Evolutionary conservation across 2,888 invertebrate genomes (phyloP).

Genomic region (Ischnus inquisitorius): DNA sequence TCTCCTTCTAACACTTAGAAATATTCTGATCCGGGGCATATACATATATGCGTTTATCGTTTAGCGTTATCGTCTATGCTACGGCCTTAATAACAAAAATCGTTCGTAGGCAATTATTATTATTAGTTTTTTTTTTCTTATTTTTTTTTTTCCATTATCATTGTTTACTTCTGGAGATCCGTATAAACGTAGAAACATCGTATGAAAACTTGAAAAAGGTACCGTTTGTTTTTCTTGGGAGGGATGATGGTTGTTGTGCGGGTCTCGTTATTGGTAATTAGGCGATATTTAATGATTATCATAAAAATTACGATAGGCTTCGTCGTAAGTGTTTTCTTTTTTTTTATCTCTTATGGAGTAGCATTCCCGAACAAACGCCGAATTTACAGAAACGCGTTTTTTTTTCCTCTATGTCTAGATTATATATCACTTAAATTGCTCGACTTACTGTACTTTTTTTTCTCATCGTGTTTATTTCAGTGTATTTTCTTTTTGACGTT

Average conservation of each 20-base stretch:
- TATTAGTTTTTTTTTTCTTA: conserved; percentile 61
- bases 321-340: conserved; percentile 61
- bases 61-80: conserved; percentile 79
- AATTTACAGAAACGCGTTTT: conserved; percentile 82
- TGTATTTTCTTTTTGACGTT: conserved; percentile 56
- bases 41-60: conserved; percentile 75
- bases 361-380: conserved; percentile 80
- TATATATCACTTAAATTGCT: conserved; percentile 84
- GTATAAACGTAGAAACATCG: conserved; percentile 84
- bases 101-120: conserved; percentile 78
- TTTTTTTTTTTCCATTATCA: conserved; percentile 59
- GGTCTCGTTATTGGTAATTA: conserved; percentile 79
- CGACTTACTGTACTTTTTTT: conserved; percentile 80
- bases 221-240: conserved; percentile 73
- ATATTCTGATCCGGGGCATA: conserved; percentile 80
- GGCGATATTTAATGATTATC: conserved; percentile 83
- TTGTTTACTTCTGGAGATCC: conserved; percentile 81
- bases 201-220: conserved; percentile 84
- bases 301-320: conserved; percentile 79
- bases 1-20: conserved; percentile 79
- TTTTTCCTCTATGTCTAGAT: conserved; percentile 81
- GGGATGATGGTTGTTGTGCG: conserved; percentile 78
- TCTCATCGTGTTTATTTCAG: conserved; percentile 67
- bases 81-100: conserved; percentile 82
- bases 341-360: conserved; percentile 75